Evolutionary conservation across 1,140 invertebrate genomes (phyloP).

Genomic region (Drosophila pectinifera): DNA sequence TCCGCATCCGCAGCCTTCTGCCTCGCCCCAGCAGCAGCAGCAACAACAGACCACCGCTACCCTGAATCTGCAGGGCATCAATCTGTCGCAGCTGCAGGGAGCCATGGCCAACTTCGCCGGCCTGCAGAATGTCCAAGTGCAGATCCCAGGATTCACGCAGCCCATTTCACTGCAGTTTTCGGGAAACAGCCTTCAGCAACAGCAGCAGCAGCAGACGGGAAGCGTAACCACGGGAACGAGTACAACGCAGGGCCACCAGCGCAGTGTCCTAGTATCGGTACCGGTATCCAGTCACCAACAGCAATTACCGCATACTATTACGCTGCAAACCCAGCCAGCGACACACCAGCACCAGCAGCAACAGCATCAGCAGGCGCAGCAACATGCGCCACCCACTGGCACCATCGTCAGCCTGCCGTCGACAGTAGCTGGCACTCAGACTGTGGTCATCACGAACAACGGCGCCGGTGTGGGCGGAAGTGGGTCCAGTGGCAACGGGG

Average conservation of each 20-base stretch:
- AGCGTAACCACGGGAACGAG: constrained; percentile 83
- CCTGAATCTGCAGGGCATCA: constrained; percentile 90
- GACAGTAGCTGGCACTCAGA: constrained; percentile 85
- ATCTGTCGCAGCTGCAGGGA: constrained; percentile 90
- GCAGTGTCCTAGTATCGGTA: constrained; percentile 76
- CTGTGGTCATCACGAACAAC: constrained; percentile 86
- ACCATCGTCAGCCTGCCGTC: constrained; percentile 77
- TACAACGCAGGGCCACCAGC: constrained; percentile 64
- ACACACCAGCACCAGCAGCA: constrained; percentile 64
- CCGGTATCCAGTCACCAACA: constrained; percentile 82
- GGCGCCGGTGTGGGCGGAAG: constrained; percentile 39
- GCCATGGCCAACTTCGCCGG: constrained; percentile 89
- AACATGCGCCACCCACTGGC: constrained; percentile 67
- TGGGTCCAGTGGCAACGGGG: constrained; percentile 22
- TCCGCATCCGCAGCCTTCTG: constrained; percentile 87
- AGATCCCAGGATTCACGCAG: constrained; percentile 91
- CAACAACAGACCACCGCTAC: constrained; percentile 84
- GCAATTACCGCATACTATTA: constrained; percentile 71
- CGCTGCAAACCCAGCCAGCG: constrained; percentile 59
- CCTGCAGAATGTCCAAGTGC: constrained; percentile 92
- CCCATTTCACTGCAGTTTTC: constrained; percentile 91
- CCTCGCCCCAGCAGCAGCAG: constrained; percentile 76
- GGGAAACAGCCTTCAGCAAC: constrained; percentile 81
- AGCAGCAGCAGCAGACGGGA: constrained; percentile 83
- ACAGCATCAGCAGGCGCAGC: constrained; percentile 55